Percentiles rank a stretch among this genome's conserved stretches.
Conservation (phyloP, 2,888 invertebrate species). For the Labia minor region DNA sequence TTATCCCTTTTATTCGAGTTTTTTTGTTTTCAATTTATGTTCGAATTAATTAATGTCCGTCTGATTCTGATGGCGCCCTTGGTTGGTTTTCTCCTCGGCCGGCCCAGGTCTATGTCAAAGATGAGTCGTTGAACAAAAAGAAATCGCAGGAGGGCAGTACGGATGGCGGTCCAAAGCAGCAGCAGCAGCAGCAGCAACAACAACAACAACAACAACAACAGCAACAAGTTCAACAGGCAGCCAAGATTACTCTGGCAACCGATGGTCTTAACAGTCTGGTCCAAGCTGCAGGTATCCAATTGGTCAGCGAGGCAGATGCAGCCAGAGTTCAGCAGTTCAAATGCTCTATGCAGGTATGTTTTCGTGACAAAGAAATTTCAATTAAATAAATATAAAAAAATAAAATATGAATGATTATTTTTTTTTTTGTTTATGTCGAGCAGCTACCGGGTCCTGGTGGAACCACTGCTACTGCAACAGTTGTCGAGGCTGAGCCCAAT, state of each 20-base stretch:
- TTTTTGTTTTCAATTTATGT: background rate
- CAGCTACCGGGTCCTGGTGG: background rate
- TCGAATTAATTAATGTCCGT: background rate
- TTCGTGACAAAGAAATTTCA: background rate
- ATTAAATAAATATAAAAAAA: background rate
- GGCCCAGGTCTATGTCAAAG: constrained; percentile 46
- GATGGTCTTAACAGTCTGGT: constrained; percentile 31
- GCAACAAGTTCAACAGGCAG: constrained; percentile 24
- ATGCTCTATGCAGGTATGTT: constrained; percentile 38
- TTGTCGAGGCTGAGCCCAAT: constrained; percentile 35
- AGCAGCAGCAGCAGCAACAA: constrained; percentile 9
- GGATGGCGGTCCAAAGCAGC: constrained; percentile 20
- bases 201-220: background rate
- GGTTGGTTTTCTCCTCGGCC: constrained; percentile 3
- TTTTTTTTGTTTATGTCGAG: background rate
- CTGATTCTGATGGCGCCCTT: constrained; percentile 14
- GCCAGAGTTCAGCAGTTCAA: constrained; percentile 39
- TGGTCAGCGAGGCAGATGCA: constrained; percentile 31
- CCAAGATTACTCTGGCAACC: constrained; percentile 20
- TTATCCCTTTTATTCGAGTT: background rate
- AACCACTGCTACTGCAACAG: constrained; percentile 30
- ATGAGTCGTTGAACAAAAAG: constrained; percentile 33
- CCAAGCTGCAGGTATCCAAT: constrained; percentile 37
- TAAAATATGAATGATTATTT: constrained; percentile 18
- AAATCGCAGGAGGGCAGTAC: constrained; percentile 21